Base-by-base conservation (phyloP, 2,888 invertebrate species). In the Synanthedon formicaeformis region DNA sequence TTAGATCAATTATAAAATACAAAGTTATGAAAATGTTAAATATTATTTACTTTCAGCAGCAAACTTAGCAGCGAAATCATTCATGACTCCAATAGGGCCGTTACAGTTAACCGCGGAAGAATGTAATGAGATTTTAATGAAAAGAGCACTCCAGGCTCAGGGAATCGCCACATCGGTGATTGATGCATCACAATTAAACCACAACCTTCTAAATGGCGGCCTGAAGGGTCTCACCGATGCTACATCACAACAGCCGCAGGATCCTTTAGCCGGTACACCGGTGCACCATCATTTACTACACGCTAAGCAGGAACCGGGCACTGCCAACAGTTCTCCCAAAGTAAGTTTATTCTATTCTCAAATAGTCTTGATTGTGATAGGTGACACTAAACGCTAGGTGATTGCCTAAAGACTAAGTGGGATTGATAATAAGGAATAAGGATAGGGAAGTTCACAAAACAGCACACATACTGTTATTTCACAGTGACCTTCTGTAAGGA, bases 51-150 rank as follows among this genome's bases (percentile, higher is more conserved):
- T 81, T 73, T 51, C 80, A 86, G 85, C 86, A 54, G 67, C 82
- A 55, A 83, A 82, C 60, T 62, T 88, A 53, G 67, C 81, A 55
- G 71, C 83, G 53, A 91, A 91, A 70, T 91, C 92, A 59, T 93
- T 92, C 69, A 90, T 91, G 90, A 91, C 92, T 57, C 92, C 92
- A 3, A 82, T 93, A 52, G 93, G 93, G 50, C 92, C 93, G 6
- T 84, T 93, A 58, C 93, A 93, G 69, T 78, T 93, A 14, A 93
- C 93, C 0, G 92, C 92, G 1, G 93, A 93, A 73, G 93, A 93
- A 88, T 93, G 92, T 81, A 93, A 93, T 75, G 93, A 93, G 78
- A 93, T 93, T 58, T 80, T 93, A 60, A 92, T 93, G 91, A 93
- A 93, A 69, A 81, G 93, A 59, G 93, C 93, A 1, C 85, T 92